Evolutionary conservation across 2,113 vertebrate genomes (phyloP).

Genomic region (Antigone vipio): DNA sequence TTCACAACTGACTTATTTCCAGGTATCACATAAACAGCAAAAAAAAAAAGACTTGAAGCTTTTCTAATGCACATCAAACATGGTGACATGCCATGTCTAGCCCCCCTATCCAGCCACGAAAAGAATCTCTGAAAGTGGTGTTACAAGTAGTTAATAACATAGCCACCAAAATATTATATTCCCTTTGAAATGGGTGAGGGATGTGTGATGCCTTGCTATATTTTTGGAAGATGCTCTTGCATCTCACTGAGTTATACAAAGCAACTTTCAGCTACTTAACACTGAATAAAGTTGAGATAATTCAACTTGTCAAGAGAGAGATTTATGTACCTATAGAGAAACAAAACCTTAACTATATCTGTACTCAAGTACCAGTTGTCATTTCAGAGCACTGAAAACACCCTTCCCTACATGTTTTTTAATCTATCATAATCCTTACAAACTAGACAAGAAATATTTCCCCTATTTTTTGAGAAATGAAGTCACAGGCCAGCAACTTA

Average conservation of each 20-base stretch:
- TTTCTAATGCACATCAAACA: neutral
- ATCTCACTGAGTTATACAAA: neutral
- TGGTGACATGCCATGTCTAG: fast-evolving
- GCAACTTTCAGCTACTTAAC: neutral
- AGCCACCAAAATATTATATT: neutral
- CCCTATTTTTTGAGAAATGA: neutral
- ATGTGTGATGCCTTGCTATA: neutral
- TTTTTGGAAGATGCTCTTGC: neutral
- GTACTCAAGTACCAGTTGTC: neutral
- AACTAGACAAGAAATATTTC: neutral
- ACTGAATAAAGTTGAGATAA: neutral
- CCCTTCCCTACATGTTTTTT: neutral
- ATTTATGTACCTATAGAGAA: neutral
- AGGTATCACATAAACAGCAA: neutral
- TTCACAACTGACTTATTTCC: neutral
- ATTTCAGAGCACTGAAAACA: neutral
- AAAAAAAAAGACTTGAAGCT: neutral
- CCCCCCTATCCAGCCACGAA: neutral
- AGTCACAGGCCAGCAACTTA: neutral
- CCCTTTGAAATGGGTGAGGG: neutral
- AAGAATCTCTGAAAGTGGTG: neutral
- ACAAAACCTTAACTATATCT: neutral
- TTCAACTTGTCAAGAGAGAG: neutral
- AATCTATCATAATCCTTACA: neutral
- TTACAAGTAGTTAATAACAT: neutral